A percentile compares a stretch with the other conserved stretches of the same genome.
phyloP scores from a whole-genome alignment of 2,113 vertebrate species.

The Osmerus mordax region DNA sequence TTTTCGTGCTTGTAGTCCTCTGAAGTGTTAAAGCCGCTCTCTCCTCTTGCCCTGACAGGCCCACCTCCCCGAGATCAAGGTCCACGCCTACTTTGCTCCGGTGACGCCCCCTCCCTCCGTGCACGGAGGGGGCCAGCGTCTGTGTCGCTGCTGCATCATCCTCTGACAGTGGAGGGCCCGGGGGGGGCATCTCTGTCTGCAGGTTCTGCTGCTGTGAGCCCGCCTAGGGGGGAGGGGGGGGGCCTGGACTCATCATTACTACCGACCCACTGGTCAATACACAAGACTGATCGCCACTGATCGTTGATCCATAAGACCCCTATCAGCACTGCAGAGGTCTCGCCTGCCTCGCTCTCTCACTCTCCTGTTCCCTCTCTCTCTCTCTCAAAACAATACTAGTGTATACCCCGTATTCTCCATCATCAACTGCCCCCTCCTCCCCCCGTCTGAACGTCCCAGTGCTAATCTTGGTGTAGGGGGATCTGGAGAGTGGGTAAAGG shows the following conservation, averaged over 20 bases:
- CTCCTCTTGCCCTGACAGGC: constrained; percentile 64
- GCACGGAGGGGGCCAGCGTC: constrained; percentile 83
- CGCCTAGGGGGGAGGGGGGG: constrained; percentile 3
- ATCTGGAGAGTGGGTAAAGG: not conserved
- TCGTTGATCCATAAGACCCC: constrained; percentile 52
- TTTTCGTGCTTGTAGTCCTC: too few species aligned
- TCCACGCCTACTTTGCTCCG: constrained; percentile 91
- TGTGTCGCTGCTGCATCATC: constrained; percentile 89
- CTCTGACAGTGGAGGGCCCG: constrained; percentile 78
- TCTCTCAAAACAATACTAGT: constrained; percentile 40
- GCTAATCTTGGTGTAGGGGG: constrained; percentile 27
- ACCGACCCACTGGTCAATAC: constrained; percentile 37
- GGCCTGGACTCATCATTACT: constrained; percentile 61
- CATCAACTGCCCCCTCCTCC: constrained; percentile 23
- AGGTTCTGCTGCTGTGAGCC: constrained; percentile 69
- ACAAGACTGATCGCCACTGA: constrained; percentile 47
- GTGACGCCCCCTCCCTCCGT: constrained; percentile 87
- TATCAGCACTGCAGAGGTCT: constrained; percentile 31
- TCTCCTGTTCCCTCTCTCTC: constrained; percentile 19
- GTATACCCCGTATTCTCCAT: constrained; percentile 29
- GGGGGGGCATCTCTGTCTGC: constrained; percentile 71
- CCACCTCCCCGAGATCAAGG: constrained; percentile 89
- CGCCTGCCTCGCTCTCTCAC: constrained; percentile 14
- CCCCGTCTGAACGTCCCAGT: constrained; percentile 14
- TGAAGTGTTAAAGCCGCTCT: not conserved